These are phyloP conservation scores for Trachelus stipa DNA, from an alignment of 2,888 invertebrate genomes.

Conservation along the genomic window DNA sequence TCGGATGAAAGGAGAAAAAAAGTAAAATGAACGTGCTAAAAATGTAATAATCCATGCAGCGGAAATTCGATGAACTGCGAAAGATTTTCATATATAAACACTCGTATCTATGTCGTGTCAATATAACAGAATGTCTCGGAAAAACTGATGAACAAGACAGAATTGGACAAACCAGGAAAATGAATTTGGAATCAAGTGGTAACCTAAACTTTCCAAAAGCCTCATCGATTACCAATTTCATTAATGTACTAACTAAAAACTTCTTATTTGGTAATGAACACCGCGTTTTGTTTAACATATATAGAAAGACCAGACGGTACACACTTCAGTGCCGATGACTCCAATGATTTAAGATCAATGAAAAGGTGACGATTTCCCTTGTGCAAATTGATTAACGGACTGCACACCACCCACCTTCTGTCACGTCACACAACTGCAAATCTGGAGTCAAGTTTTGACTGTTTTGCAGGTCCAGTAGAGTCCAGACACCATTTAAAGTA, in stretches of 20 bases:
- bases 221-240: not conserved
- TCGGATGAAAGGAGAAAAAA: not conserved
- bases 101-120: not conserved
- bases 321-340: not conserved
- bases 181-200: not conserved
- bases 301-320: not conserved
- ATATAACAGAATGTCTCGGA: not conserved
- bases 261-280: not conserved
- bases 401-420: slow-evolving; percentile 22
- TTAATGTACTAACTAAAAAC: not conserved
- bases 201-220: not conserved
- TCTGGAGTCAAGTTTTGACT: slow-evolving; percentile 58
- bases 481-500: slow-evolving; percentile 51
- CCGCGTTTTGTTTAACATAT: not conserved
- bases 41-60: not conserved
- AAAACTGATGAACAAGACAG: not conserved
- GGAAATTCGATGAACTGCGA: not conserved
- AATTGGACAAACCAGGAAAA: not conserved
- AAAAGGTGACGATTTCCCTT: not conserved
- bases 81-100: not conserved
- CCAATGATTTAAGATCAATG: not conserved
- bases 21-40: not conserved
- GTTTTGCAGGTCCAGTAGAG: slow-evolving; percentile 60
- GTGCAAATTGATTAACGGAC: not conserved
- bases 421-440: slow-evolving; percentile 21